Conservation (phyloP, 2,888 invertebrate species). For the Druceiella hillmani region DNA sequence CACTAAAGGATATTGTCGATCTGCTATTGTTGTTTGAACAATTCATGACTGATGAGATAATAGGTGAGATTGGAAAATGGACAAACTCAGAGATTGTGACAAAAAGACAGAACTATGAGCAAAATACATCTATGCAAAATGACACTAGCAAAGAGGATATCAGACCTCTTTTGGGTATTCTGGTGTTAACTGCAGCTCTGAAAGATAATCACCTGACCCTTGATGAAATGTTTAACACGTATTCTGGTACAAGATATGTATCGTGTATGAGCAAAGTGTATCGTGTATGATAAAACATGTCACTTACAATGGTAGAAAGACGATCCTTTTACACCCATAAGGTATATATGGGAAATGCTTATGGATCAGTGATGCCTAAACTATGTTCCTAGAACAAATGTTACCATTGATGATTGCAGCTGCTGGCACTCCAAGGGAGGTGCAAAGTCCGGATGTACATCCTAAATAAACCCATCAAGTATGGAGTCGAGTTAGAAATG, state of each 20-base stretch:
- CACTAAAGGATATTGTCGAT: neutral
- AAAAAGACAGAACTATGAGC: conserved; percentile 12
- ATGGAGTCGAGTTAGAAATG: too few species aligned
- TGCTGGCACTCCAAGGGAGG: conserved; percentile 8
- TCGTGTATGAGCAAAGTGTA: conserved; percentile 8
- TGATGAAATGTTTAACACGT: conserved; percentile 12
- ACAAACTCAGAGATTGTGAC: conserved; percentile 11
- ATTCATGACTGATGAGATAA: conserved; percentile 7
- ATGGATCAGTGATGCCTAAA: too few species aligned
- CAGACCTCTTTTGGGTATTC: conserved; percentile 6
- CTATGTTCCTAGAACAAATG: conserved; percentile 1
- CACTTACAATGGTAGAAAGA: too few species aligned
- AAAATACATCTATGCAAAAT: conserved; percentile 6
- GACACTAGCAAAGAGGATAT: conserved; percentile 5
- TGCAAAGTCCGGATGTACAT: conserved; percentile 10
- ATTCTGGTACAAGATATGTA: conserved; percentile 13
- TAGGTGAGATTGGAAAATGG: conserved; percentile 12
- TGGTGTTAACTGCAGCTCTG: conserved; percentile 6
- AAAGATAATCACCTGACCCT: conserved; percentile 7
- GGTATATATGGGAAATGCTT: too few species aligned
- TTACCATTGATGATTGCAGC: conserved; percentile 4
- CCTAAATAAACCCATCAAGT: conserved; percentile 8
- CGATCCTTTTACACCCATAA: too few species aligned
- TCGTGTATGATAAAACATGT: too few species aligned
- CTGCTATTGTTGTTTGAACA: conserved; percentile 6